Percentiles rank a stretch among this genome's conserved stretches.
phyloP scores from a whole-genome alignment of 64 coral and sea anemone species.

The Stichodactyla helianthus region DNA sequence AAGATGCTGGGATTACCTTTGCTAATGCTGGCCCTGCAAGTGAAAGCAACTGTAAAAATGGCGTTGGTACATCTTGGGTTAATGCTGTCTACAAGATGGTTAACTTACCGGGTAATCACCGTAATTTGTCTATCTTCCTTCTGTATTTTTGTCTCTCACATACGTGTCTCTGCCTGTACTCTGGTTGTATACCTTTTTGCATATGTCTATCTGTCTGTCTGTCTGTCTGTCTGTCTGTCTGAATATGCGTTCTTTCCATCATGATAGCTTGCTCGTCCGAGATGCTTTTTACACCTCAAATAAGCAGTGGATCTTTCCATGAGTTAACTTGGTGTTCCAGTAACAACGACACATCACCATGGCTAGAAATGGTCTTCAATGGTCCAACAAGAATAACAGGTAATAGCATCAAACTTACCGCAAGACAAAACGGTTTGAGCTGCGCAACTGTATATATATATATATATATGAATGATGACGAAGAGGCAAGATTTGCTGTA shows the following conservation, averaged over 20 bases:
- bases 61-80: conserved; percentile 38
- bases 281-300: neutral
- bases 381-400: conserved; percentile 24
- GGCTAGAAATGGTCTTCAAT: conserved; percentile 5
- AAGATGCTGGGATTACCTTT: conserved; percentile 42
- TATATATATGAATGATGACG: no score
- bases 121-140: neutral
- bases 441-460: no score
- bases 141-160: neutral
- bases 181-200: neutral
- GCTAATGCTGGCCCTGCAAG: conserved; percentile 28
- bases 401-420: neutral
- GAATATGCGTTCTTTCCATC: neutral
- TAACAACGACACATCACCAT: neutral
- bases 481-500: no score
- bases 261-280: conserved; percentile 37
- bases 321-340: conserved; percentile 16
- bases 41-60: conserved; percentile 34
- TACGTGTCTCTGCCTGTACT: no score
- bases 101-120: conserved; percentile 50
- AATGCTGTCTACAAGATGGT: conserved; percentile 74
- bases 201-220: neutral
- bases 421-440: no score
- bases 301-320: neutral
- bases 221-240: neutral